A percentile compares a stretch with the other conserved stretches of the same genome.
Evolutionary conservation across 92 coral and sea anemone genomes (phyloP).

Genomic region (Palythoa heliodiscus): DNA sequence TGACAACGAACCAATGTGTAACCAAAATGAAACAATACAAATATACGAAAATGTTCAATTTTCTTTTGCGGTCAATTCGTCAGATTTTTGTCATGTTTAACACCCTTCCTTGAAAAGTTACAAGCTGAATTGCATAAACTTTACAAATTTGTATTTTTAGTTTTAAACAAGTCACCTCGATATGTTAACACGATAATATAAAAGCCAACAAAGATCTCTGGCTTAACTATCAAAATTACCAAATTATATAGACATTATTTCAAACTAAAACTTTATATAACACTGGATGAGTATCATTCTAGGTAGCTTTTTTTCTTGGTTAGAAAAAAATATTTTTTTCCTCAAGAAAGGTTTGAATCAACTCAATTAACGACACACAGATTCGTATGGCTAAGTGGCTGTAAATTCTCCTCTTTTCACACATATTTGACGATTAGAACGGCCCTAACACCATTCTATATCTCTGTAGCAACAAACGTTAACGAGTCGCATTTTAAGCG

Average conservation of each 20-base stretch:
- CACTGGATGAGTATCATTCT: neutral
- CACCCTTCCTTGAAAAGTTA: neutral
- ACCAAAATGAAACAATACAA: constrained; percentile 1
- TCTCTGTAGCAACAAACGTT: constrained; percentile 30
- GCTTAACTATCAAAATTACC: neutral
- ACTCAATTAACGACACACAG: neutral
- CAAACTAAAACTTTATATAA: neutral
- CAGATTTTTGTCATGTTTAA: neutral
- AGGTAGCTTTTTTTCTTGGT: neutral
- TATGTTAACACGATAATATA: neutral
- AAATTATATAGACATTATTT: neutral
- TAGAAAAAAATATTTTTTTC: neutral
- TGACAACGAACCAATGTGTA: constrained; percentile 20
- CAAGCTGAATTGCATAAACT: neutral
- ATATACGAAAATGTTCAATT: neutral
- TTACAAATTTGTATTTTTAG: neutral
- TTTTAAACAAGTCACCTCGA: neutral
- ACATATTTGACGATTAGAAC: neutral
- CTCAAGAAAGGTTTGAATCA: neutral
- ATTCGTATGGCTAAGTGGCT: neutral
- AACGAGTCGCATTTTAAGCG: neutral
- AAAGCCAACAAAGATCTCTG: neutral
- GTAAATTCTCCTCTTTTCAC: neutral
- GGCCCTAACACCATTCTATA: neutral
- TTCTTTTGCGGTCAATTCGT: neutral